Conservation (phyloP, 1,140 invertebrate genomes). For the Bombus huntii region DNA sequence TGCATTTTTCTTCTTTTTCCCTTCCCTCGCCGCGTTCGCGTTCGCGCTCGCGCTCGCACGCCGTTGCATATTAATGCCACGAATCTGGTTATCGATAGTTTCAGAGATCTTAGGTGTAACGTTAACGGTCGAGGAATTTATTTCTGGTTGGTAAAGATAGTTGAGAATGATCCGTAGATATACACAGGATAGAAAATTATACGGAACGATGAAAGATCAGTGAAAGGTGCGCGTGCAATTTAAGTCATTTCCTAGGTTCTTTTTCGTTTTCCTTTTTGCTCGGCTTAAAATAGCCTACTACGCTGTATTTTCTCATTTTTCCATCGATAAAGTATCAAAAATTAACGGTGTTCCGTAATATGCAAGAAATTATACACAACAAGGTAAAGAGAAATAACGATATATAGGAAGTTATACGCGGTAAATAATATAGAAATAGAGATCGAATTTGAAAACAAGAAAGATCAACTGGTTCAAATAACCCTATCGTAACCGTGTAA, state of each 20-base stretch:
- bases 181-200: neutral
- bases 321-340: too few relatives aligned
- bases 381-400: too few relatives aligned
- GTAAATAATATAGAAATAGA: too few relatives aligned
- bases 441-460: too few relatives aligned
- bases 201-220: neutral
- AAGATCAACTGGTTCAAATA: neutral
- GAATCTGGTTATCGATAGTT: constrained; percentile 6
- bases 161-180: neutral
- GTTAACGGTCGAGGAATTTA: neutral
- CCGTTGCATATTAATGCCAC: neutral
- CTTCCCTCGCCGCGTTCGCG: neutral
- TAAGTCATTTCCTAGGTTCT: too few relatives aligned
- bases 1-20: neutral
- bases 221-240: too few relatives aligned
- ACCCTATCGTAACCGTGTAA: neutral
- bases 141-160: neutral
- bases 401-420: too few relatives aligned
- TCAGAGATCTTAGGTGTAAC: neutral
- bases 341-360: too few relatives aligned
- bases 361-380: too few relatives aligned
- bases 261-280: too few relatives aligned
- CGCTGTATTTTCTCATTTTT: too few relatives aligned
- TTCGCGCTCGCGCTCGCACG: neutral
- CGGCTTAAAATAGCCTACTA: too few relatives aligned